These are phyloP conservation scores for Mya arenaria DNA, from an alignment of 1,140 invertebrate species.

Conservation along the genomic window DNA sequence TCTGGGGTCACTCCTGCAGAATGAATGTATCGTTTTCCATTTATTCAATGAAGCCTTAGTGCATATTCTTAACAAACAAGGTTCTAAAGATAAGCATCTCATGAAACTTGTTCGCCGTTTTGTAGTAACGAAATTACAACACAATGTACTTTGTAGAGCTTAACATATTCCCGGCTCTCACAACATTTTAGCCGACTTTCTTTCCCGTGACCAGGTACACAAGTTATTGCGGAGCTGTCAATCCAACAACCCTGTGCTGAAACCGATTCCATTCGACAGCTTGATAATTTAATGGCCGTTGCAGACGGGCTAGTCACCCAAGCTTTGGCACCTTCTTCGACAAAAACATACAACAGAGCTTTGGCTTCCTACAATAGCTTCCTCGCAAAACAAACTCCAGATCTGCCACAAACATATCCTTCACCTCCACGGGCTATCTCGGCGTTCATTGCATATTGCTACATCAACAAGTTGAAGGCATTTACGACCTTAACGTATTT, in stretches of 20 bases:
- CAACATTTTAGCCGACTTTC: neutral
- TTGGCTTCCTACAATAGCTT: neutral
- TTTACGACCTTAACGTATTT: neutral
- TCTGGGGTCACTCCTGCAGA: neutral
- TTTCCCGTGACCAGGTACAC: slow-evolving; percentile 8
- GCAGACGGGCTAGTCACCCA: neutral
- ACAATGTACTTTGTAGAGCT: slow-evolving; percentile 8
- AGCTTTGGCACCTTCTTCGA: neutral
- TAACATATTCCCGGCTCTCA: neutral
- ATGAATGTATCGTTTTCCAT: slow-evolving; percentile 17
- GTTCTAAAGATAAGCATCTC: neutral
- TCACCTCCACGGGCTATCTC: neutral
- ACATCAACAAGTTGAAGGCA: neutral
- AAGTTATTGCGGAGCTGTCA: neutral
- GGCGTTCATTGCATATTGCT: neutral
- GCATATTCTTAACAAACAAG: slow-evolving; percentile 14
- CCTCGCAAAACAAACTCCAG: neutral
- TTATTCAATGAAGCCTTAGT: slow-evolving; percentile 14
- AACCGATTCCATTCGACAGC: neutral
- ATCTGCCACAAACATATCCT: neutral
- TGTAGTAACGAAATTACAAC: neutral
- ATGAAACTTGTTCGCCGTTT: slow-evolving; percentile 5
- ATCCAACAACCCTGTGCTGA: neutral
- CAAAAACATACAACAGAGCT: neutral
- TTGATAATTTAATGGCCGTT: neutral